Conservation (phyloP, 2,113 vertebrate species). For the Nothoprocta pentlandii region DNA sequence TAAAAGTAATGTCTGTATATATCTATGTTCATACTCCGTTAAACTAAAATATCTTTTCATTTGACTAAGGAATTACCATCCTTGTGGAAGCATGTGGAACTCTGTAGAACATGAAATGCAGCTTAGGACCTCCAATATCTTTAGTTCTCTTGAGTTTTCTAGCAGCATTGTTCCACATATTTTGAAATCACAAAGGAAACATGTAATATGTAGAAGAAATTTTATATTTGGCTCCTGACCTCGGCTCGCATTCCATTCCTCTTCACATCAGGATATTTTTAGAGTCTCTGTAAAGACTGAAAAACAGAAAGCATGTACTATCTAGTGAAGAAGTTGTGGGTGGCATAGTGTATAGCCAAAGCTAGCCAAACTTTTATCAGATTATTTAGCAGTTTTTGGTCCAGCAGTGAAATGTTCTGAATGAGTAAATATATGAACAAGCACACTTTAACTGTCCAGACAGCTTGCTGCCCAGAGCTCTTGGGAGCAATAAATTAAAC, state of each 20-base stretch:
- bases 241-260: not conserved
- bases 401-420: not conserved
- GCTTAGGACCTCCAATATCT: not conserved
- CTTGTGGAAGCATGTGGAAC: not conserved
- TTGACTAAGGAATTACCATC: not conserved
- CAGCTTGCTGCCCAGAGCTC: not conserved
- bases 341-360: not conserved
- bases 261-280: not conserved
- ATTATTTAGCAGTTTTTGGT: not conserved
- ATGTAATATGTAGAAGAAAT: constrained; percentile 15
- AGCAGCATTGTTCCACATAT: not conserved
- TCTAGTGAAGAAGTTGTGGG: not conserved
- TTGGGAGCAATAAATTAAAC: not conserved
- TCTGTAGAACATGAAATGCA: not conserved
- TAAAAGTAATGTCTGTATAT: not conserved
- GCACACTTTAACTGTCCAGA: not conserved
- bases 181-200: not conserved
- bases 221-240: not conserved
- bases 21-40: not conserved
- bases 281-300: not conserved
- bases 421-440: not conserved
- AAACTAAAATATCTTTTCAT: not conserved
- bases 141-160: not conserved
- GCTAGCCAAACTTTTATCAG: not conserved
- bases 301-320: not conserved